Conservation (phyloP, 2,888 invertebrate genomes). For the Marasmarcha lunaedactyla region DNA sequence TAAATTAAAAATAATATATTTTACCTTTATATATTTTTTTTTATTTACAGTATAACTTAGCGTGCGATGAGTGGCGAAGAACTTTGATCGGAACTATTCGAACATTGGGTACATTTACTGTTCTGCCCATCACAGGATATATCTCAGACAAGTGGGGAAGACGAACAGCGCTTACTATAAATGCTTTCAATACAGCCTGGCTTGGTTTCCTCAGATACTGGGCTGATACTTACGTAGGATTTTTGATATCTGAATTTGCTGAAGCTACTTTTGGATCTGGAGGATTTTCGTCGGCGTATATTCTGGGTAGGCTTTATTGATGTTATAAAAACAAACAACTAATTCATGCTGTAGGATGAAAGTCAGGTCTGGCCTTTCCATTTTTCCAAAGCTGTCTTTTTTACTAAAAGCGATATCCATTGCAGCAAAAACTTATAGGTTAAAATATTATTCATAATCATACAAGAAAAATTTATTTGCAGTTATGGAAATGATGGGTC, state of each 20-base stretch:
- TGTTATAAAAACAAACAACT: no score
- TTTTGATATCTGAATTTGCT: conserved; percentile 74
- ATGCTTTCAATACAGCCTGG: conserved; percentile 68
- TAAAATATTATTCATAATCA: background rate
- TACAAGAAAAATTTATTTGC: conserved; percentile 12
- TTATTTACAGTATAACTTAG: conserved; percentile 68
- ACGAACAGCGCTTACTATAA: conserved; percentile 64
- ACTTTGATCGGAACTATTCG: conserved; percentile 78
- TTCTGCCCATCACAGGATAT: conserved; percentile 76
- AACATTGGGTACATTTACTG: conserved; percentile 75
- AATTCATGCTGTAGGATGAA: no score
- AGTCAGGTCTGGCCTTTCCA: no score
- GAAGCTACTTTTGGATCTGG: conserved; percentile 76
- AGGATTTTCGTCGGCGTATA: conserved; percentile 77
- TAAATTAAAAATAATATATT: no score
- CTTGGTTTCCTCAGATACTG: conserved; percentile 71
- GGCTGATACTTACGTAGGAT: conserved; percentile 73
- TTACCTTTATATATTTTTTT: background rate
- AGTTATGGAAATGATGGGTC: conserved; percentile 82
- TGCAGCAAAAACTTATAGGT: no score
- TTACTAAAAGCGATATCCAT: no score
- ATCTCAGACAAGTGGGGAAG: conserved; percentile 80
- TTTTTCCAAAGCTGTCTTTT: no score
- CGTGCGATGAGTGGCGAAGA: conserved; percentile 77
- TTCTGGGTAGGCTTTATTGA: conserved; percentile 60